These are phyloP conservation scores for Bovichtus variegatus DNA, from an alignment of 2,797 vertebrate genomes.

Conservation along the genomic window DNA sequence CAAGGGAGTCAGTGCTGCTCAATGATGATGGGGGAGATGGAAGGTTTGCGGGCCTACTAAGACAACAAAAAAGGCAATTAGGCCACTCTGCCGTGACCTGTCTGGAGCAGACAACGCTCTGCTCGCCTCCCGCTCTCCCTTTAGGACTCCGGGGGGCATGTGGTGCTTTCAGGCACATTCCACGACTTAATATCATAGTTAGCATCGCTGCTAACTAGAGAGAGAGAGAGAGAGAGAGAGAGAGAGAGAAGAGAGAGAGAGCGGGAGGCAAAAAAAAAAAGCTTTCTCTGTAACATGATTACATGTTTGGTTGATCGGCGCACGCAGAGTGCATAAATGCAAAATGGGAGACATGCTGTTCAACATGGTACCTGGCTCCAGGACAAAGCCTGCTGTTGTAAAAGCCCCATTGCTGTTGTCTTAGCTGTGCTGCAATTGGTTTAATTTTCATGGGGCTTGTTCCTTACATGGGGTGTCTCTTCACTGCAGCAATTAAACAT, in stretches of 20 bases:
- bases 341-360: conserved; percentile 63
- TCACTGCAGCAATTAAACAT: conserved; percentile 56
- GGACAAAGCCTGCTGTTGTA: conserved; percentile 62
- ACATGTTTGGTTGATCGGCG: conserved; percentile 58
- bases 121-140: conserved; percentile 48
- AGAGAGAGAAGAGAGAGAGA: too few relatives aligned
- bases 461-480: conserved; percentile 38
- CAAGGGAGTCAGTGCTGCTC: conserved; percentile 53
- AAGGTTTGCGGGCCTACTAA: conserved; percentile 72
- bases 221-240: too few relatives aligned
- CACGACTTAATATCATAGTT: conserved; percentile 60
- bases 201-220: conserved; percentile 21
- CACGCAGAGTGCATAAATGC: conserved; percentile 44
- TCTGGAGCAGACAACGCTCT: conserved; percentile 67
- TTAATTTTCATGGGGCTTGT: conserved; percentile 55
- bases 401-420: conserved; percentile 48
- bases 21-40: conserved; percentile 70
- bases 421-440: conserved; percentile 43
- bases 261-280: conserved; percentile 18
- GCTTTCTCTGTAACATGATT: conserved; percentile 61
- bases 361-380: conserved; percentile 59
- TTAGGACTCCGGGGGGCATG: conserved; percentile 46
- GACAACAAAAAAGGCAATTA: conserved; percentile 83
- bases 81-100: conserved; percentile 75
- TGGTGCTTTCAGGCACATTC: conserved; percentile 53